phyloP scores from a whole-genome alignment of 2,113 vertebrate species.

The Cyphomyrus plagiostoma region DNA sequence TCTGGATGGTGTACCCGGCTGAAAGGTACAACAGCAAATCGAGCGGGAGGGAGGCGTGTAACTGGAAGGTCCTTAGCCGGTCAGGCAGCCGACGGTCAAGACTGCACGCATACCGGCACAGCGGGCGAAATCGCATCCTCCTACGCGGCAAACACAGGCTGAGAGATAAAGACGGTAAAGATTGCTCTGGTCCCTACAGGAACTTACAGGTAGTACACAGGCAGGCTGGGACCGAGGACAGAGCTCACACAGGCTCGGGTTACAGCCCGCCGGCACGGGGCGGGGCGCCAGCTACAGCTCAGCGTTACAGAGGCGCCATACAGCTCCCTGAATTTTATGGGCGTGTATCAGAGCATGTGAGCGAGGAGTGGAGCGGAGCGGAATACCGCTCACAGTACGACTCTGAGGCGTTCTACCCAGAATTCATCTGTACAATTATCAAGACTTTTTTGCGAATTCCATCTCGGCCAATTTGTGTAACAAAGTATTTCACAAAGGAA shows the following conservation, averaged over 20 bases:
- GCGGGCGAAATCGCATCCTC: not conserved
- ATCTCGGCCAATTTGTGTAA: too few relatives aligned
- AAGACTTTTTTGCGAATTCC: too few relatives aligned
- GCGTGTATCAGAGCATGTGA: too few relatives aligned
- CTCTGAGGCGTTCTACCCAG: too few relatives aligned
- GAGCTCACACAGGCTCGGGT: not conserved
- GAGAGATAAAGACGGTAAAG: not conserved
- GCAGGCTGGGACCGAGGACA: not conserved
- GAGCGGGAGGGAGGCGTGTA: not conserved
- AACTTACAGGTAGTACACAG: not conserved
- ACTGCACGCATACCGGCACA: not conserved
- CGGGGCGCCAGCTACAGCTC: not conserved
- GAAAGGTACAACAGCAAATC: not conserved
- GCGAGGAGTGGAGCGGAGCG: too few relatives aligned
- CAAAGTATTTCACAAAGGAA: too few relatives aligned
- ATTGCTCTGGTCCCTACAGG: not conserved
- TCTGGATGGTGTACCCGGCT: not conserved
- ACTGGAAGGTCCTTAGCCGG: not conserved
- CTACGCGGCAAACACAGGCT: not conserved
- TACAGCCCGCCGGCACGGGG: not conserved
- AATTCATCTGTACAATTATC: too few relatives aligned
- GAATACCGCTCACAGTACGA: too few relatives aligned
- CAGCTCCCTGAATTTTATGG: not conserved
- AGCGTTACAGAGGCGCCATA: not conserved
- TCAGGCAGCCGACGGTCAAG: not conserved